Percentiles rank a stretch among this genome's conserved stretches.
phyloP scores from a whole-genome alignment of 2,888 invertebrate species.

The Nasonia oneida region DNA sequence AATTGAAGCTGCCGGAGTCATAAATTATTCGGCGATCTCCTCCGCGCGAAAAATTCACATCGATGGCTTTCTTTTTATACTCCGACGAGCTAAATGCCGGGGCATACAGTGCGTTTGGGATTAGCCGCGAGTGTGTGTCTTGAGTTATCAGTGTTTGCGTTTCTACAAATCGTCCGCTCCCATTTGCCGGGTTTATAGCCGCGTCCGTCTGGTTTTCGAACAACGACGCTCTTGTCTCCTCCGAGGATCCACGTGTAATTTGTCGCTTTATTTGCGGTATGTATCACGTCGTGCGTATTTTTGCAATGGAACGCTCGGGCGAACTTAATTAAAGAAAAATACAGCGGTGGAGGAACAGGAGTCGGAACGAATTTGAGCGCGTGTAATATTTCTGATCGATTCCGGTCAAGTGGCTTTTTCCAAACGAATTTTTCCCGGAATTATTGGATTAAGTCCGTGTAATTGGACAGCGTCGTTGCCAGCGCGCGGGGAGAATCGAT shows the following conservation, averaged over 20 bases:
- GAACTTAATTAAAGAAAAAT: not conserved
- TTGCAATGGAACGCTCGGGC: not conserved
- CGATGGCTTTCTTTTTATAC: not conserved
- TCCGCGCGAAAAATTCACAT: slow-evolving; percentile 24
- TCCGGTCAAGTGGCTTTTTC: not conserved
- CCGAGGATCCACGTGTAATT: not conserved
- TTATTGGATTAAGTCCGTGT: slow-evolving; percentile 22
- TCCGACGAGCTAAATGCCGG: not conserved
- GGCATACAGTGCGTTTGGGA: not conserved
- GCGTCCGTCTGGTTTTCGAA: not conserved
- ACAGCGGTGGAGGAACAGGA: not conserved
- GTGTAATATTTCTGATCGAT: not conserved
- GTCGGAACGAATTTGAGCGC: not conserved
- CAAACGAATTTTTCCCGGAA: not conserved
- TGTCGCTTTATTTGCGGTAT: not conserved
- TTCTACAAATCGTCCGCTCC: not conserved
- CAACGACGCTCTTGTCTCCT: not conserved
- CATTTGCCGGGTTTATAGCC: not conserved
- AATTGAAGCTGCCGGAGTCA: slow-evolving; percentile 48
- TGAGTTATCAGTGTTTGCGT: slow-evolving; percentile 4
- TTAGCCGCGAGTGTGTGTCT: not conserved
- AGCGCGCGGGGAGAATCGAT: slow-evolving; percentile 7
- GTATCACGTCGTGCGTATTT: not conserved
- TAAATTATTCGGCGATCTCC: slow-evolving; percentile 39
- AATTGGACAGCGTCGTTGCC: slow-evolving; percentile 35